Evolutionary conservation across 1,140 invertebrate genomes (phyloP).

Genomic region (Pollicipes pollicipes): DNA sequence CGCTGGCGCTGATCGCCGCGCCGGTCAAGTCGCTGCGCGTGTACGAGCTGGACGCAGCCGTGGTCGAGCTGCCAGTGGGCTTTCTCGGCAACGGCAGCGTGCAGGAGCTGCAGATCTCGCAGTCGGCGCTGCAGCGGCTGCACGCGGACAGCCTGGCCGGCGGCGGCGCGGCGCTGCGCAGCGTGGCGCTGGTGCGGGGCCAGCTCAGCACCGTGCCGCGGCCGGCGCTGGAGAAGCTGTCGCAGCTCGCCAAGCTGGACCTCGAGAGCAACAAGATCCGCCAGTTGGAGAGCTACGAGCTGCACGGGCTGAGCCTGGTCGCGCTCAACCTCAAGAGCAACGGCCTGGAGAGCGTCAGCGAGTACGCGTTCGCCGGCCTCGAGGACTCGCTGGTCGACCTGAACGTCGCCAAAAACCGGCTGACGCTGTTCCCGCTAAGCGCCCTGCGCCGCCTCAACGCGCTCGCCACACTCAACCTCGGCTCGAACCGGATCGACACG

Average conservation of each 20-base stretch:
- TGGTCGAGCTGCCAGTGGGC: constrained; percentile 45
- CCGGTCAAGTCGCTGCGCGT: constrained; percentile 65
- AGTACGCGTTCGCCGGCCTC: constrained; percentile 55
- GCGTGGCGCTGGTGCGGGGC: constrained; percentile 57
- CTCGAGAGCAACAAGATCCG: constrained; percentile 69
- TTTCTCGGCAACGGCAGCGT: constrained; percentile 51
- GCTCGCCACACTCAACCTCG: constrained; percentile 48
- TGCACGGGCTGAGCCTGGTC: constrained; percentile 59
- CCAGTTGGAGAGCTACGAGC: constrained; percentile 64
- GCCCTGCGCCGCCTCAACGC: constrained; percentile 53
- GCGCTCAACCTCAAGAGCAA: constrained; percentile 52
- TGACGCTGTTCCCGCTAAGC: constrained; percentile 53
- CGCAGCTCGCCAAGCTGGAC: constrained; percentile 51
- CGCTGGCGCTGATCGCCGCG: constrained; percentile 32
- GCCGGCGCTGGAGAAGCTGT: constrained; percentile 51
- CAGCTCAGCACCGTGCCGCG: constrained; percentile 60
- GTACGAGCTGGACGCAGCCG: constrained; percentile 59
- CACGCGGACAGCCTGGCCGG: constrained; percentile 51
- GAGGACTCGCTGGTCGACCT: constrained; percentile 58
- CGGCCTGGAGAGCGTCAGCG: constrained; percentile 55
- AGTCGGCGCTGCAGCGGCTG: constrained; percentile 53
- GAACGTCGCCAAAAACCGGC: constrained; percentile 56
- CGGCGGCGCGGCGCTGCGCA: constrained; percentile 53
- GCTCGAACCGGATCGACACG: constrained; percentile 58
- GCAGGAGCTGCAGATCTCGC: constrained; percentile 51